A percentile compares a stretch with the other conserved stretches of the same genome.
Conservation (phyloP, 2,888 invertebrate genomes). For the Philereme vetulata region DNA sequence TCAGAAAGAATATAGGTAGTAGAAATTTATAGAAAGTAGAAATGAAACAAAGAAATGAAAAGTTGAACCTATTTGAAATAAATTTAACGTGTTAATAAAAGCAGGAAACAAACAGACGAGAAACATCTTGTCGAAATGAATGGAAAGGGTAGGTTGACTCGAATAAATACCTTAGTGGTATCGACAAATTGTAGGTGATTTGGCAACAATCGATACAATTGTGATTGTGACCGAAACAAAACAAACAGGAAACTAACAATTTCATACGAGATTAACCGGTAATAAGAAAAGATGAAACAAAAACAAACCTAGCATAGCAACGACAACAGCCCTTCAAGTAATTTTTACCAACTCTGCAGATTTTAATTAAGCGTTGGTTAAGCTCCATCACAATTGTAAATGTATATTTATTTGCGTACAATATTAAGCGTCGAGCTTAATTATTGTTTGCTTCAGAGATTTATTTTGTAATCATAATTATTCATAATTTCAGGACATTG, state of each 20-base stretch:
- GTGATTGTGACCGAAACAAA: constrained; percentile 44
- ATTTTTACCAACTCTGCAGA: constrained; percentile 49
- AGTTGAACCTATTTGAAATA: constrained; percentile 16
- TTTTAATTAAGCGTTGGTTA: constrained; percentile 58
- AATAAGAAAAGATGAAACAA: constrained; percentile 27
- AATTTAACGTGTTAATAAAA: constrained; percentile 30
- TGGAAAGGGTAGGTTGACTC: constrained; percentile 36
- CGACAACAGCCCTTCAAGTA: constrained; percentile 43
- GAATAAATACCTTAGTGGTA: constrained; percentile 46
- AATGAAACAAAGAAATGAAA: not conserved
- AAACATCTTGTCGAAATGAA: constrained; percentile 44
- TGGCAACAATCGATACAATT: constrained; percentile 42
- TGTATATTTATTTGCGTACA: constrained; percentile 45
- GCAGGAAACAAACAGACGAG: constrained; percentile 44
- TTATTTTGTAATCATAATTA: constrained; percentile 36
- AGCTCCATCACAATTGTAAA: constrained; percentile 42
- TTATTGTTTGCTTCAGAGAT: constrained; percentile 47
- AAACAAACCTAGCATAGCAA: constrained; percentile 34
- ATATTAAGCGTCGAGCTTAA: constrained; percentile 48
- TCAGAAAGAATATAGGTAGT: not conserved
- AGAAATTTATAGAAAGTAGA: not conserved
- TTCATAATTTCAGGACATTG: constrained; percentile 28
- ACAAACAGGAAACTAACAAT: constrained; percentile 36
- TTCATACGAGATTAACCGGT: constrained; percentile 38
- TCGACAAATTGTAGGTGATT: constrained; percentile 48